Percentiles rank a stretch among this genome's conserved stretches.
These are phyloP conservation scores for Pardosa pseudoannulata DNA, from an alignment of 2,888 invertebrate species.

Conservation along the genomic window DNA sequence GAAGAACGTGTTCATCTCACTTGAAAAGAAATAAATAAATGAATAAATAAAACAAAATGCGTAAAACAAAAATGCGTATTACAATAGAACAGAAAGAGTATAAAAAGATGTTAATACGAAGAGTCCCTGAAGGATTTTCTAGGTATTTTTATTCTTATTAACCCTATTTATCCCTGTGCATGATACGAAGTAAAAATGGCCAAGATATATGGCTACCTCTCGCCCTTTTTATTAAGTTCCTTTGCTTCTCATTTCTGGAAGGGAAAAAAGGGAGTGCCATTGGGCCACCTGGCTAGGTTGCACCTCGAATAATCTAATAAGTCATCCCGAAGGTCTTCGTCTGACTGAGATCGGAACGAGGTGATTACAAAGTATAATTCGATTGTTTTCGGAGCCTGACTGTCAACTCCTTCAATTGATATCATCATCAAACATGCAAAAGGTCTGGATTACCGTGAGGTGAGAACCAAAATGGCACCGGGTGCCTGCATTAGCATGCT, in stretches of 20 bases:
- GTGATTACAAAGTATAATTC: slow-evolving; percentile 8
- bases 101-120: too few relatives aligned
- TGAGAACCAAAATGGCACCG: neutral
- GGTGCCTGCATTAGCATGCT: neutral
- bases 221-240: neutral
- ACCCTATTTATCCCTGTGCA: too few relatives aligned
- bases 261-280: neutral
- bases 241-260: neutral
- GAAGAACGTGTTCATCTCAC: too few relatives aligned
- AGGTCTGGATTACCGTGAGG: neutral
- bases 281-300: neutral
- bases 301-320: neutral
- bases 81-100: too few relatives aligned
- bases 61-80: too few relatives aligned
- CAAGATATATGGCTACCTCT: neutral
- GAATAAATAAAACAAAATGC: too few relatives aligned
- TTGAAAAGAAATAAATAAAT: too few relatives aligned
- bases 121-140: too few relatives aligned
- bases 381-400: neutral
- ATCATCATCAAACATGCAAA: slow-evolving; percentile 5
- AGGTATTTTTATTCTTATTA: too few relatives aligned
- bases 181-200: neutral
- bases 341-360: neutral
- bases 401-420: slow-evolving; percentile 3
- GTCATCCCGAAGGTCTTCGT: neutral